Conservation (phyloP, 2,888 invertebrate genomes). For the Polydrusus pterygomalis region DNA sequence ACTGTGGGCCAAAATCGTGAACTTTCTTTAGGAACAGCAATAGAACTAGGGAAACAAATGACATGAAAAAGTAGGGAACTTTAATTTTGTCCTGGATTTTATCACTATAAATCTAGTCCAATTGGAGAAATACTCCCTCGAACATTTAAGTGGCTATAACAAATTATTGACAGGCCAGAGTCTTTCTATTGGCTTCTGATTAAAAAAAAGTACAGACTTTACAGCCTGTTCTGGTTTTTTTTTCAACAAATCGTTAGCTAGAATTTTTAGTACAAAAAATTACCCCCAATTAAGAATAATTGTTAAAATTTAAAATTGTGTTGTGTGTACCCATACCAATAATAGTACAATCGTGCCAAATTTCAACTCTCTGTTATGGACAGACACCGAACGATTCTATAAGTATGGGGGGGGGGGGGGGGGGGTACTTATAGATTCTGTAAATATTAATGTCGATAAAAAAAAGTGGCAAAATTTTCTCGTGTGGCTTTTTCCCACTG, state of each 20-base stretch:
- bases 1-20: slow-evolving; percentile 29
- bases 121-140: slow-evolving; percentile 61
- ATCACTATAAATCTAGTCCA: slow-evolving; percentile 70
- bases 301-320: too few species aligned
- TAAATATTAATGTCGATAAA: too few species aligned
- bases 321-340: too few species aligned
- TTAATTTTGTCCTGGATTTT: slow-evolving; percentile 71
- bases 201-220: slow-evolving; percentile 41
- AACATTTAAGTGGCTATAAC: slow-evolving; percentile 53
- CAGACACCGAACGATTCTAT: too few species aligned
- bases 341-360: too few species aligned
- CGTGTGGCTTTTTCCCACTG: too few species aligned
- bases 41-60: slow-evolving; percentile 52
- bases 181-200: slow-evolving; percentile 44
- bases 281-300: too few species aligned
- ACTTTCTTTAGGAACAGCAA: slow-evolving; percentile 33
- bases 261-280: too few species aligned
- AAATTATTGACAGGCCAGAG: slow-evolving; percentile 54
- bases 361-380: too few species aligned
- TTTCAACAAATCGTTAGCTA: background rate
- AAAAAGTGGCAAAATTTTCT: too few species aligned
- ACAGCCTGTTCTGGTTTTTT: background rate
- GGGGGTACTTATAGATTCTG: too few species aligned
- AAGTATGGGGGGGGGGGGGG: too few species aligned
- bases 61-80: slow-evolving; percentile 66